Conservation (phyloP, 2,113 vertebrate genomes). For the Catharus fuscescens region DNA sequence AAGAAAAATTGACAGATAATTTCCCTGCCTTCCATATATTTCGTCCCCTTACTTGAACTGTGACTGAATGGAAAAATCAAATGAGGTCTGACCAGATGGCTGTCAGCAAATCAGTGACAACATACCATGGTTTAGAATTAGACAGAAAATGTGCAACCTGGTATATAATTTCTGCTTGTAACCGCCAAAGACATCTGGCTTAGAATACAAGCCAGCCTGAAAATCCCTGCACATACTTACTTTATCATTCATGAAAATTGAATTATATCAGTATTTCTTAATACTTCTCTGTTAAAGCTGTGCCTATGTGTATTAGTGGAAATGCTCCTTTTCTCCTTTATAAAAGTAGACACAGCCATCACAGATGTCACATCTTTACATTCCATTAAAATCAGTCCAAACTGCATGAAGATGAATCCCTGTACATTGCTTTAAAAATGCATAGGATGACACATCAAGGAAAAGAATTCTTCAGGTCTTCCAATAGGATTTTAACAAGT, state of each 20-base stretch:
- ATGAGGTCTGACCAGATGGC: constrained; percentile 68
- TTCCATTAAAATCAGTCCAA: constrained; percentile 1
- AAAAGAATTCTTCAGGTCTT: neutral
- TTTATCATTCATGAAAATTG: constrained; percentile 69
- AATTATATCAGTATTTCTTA: constrained; percentile 65
- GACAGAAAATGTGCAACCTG: constrained; percentile 61
- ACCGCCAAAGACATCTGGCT: constrained; percentile 75
- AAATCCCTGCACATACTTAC: constrained; percentile 49
- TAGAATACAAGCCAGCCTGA: constrained; percentile 61
- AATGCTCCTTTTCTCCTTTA: neutral
- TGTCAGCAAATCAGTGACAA: constrained; percentile 67
- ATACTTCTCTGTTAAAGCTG: constrained; percentile 35
- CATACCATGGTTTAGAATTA: constrained; percentile 61
- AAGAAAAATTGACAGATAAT: neutral
- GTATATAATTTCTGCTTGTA: constrained; percentile 56
- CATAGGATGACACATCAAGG: neutral
- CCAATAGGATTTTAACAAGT: neutral
- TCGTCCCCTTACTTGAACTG: neutral
- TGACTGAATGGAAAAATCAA: constrained; percentile 14
- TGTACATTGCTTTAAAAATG: constrained; percentile 3
- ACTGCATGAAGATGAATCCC: neutral
- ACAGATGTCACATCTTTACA: neutral
- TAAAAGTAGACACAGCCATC: neutral
- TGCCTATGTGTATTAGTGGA: neutral
- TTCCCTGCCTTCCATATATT: neutral